Base-by-base conservation (phyloP, 2,113 vertebrate species). In the Salvelinus alpinus region DNA sequence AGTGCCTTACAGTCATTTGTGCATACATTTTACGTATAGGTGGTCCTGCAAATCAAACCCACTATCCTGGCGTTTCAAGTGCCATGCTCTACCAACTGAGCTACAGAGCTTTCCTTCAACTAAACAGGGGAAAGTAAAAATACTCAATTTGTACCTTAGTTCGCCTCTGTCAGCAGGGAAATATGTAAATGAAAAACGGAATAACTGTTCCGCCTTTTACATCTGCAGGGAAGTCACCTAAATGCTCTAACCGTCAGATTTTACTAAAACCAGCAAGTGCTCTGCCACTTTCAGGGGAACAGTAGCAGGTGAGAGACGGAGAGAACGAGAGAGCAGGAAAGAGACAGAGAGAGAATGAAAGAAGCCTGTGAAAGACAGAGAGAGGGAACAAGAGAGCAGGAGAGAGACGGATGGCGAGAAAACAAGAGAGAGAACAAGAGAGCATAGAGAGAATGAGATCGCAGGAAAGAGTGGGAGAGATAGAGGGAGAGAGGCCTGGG, bases 251-350 rank as follows among this genome's bases (percentile, higher is more conserved):
- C 90, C 85, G 87, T 90, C 83, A 86, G 85, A 86, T 88, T 87
- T 90, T 88, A 90, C 90, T 83, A 85, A 91, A 92, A 89, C 88
- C 90, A 90, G 87, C 88, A 88, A 85, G 64, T 82, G 87, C 88
- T 80, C 81, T 85, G 82, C 38, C 91, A 83, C 86, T 85, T 88
- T 82, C 88, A 76, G 68, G 82, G 87, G 75, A 82, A 78, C 86
- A 29, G 59, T 71, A 59, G 64, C 64, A 78, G 73, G 31, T 77
- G 62, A 69, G 14, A 54, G 51, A 54, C 18, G 22, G 9, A 22
- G 11, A 22, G 7, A 64, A 25, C 60, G 78, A 76, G 75, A 72
- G 60, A 78, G 72, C 2, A 25, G 20, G 60, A 64, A 64, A 22
- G 60, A 11, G 60, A 64, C 7, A 13, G 22, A n/a, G 20, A 64